These are phyloP conservation scores for Diarsia rubi DNA, from an alignment of 2,888 invertebrate genomes.

Conservation along the genomic window DNA sequence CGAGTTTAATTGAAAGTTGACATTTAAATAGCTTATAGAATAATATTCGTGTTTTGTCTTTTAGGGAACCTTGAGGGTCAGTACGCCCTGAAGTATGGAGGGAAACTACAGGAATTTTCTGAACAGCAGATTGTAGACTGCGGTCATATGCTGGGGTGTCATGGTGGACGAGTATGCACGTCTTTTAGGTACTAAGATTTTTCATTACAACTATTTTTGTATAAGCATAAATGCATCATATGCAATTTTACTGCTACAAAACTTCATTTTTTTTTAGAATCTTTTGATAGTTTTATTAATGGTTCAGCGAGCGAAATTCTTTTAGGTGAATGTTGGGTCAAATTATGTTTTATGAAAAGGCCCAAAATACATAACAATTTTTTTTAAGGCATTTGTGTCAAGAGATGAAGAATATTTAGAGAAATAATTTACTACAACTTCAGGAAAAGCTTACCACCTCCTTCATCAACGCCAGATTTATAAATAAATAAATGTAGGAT, in stretches of 20 bases:
- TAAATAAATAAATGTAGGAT: no score
- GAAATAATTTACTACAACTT: no score
- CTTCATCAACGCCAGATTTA: not conserved
- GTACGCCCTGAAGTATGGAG: constrained; percentile 8
- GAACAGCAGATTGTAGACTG: constrained; percentile 7
- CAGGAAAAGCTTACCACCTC: not conserved
- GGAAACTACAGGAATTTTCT: constrained; percentile 6
- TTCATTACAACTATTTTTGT: not conserved
- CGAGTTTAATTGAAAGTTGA: not conserved
- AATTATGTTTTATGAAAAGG: no score
- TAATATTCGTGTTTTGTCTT: not conserved
- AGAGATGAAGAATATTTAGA: no score
- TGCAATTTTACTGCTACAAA: no score
- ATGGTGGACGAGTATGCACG: not conserved
- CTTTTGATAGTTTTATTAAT: no score
- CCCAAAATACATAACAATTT: no score
- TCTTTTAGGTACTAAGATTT: not conserved
- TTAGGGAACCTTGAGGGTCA: constrained; percentile 16
- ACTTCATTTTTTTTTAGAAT: no score
- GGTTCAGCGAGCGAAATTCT: no score
- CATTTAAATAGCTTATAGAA: not conserved
- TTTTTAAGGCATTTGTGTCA: no score
- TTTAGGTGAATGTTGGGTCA: no score
- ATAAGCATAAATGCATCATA: no score
- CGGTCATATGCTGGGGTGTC: not conserved